Evolutionary conservation across 1,140 invertebrate species (phyloP).

Genomic region (Cyclargus thomasi): DNA sequence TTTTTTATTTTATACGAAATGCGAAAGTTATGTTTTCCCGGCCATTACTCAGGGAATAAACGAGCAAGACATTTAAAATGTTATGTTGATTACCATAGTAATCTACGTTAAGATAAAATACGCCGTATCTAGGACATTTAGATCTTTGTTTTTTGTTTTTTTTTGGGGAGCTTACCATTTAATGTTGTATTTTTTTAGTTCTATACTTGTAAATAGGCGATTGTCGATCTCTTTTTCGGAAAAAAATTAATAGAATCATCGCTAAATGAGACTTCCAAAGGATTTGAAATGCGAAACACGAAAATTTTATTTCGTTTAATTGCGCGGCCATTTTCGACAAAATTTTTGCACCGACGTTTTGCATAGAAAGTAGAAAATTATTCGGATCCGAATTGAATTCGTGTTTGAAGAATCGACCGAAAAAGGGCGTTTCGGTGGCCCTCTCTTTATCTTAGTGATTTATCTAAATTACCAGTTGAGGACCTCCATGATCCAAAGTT

Average conservation of each 20-base stretch:
- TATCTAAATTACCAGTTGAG: neutral
- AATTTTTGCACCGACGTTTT: neutral
- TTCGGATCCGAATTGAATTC: neutral
- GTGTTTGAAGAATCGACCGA: neutral
- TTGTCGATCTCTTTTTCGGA: no score
- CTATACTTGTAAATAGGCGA: no score
- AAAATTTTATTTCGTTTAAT: neutral
- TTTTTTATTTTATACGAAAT: neutral
- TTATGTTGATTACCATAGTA: neutral
- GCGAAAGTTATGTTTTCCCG: neutral
- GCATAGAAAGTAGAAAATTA: conserved; percentile 1
- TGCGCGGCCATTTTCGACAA: neutral
- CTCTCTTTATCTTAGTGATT: neutral
- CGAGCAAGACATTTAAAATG: neutral
- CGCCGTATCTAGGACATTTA: neutral
- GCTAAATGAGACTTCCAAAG: no score
- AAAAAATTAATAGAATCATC: no score
- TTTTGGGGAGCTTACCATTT: no score
- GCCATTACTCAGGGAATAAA: neutral
- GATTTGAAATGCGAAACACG: neutral
- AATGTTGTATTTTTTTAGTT: no score
- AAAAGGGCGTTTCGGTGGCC: neutral
- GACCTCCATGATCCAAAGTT: neutral
- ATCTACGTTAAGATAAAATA: neutral
- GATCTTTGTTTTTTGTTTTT: neutral